Conservation (phyloP, 2,888 invertebrate species). For the Acanthosepion lycidas region DNA sequence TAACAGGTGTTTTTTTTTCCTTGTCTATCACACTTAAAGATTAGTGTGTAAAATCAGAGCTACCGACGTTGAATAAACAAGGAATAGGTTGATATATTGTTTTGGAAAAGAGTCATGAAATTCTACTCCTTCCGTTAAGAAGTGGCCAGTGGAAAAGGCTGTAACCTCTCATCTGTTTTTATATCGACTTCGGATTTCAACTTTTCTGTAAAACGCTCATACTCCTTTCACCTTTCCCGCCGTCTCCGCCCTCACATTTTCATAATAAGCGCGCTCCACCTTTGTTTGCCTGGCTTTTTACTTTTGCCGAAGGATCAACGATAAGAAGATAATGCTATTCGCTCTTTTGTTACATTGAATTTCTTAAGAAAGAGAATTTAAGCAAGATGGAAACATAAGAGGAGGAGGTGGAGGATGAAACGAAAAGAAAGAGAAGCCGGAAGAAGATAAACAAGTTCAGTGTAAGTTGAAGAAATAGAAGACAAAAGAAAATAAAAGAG, state of each 20-base stretch:
- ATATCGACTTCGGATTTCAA: conserved; percentile 6
- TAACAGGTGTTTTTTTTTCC: neutral
- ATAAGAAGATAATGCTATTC: neutral
- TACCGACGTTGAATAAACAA: neutral
- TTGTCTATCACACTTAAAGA: neutral
- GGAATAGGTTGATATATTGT: neutral
- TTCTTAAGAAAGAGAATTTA: neutral
- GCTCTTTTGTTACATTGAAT: neutral
- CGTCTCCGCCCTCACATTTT: neutral
- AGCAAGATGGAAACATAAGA: neutral
- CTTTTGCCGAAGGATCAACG: conserved; percentile 14
- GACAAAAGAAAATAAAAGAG: neutral
- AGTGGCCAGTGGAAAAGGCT: neutral
- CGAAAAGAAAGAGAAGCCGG: neutral
- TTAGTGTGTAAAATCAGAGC: neutral
- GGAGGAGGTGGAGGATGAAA: neutral
- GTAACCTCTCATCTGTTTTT: conserved; percentile 33
- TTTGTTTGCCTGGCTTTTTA: neutral
- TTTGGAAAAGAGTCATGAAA: neutral
- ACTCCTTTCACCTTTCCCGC: neutral
- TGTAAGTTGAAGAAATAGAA: neutral
- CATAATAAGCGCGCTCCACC: conserved; percentile 11
- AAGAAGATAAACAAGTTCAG: neutral
- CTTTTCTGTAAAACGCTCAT: neutral
- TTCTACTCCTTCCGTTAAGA: neutral